Evolutionary conservation across 2,888 invertebrate genomes (phyloP).

Genomic region (Apotomis turbidana): DNA sequence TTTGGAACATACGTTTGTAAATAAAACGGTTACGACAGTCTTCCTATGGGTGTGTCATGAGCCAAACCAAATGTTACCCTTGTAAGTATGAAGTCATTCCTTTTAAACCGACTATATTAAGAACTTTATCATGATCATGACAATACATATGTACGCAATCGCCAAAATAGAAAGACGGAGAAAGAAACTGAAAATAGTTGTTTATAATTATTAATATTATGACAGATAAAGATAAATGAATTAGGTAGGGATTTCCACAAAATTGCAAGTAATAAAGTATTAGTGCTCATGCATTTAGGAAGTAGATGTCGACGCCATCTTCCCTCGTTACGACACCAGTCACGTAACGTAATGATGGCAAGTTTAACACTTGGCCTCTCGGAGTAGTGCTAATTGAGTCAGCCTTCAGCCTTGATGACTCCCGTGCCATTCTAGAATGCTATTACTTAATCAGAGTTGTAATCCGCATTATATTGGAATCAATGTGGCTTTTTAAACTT

Average conservation of each 20-base stretch:
- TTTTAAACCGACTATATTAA: background rate
- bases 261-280: background rate
- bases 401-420: slow-evolving; percentile 64
- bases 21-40: slow-evolving; percentile 20
- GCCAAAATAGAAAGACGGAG: too few relatives aligned
- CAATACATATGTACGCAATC: too few relatives aligned
- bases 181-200: too few relatives aligned
- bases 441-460: slow-evolving; percentile 22
- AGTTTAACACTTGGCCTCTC: slow-evolving; percentile 57
- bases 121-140: too few relatives aligned
- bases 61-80: background rate
- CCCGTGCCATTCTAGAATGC: slow-evolving; percentile 24
- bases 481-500: too few relatives aligned
- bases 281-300: background rate
- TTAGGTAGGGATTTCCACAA: too few relatives aligned
- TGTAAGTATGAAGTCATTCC: background rate
- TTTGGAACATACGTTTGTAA: slow-evolving; percentile 37
- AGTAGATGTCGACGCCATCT: slow-evolving; percentile 27
- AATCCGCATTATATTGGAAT: slow-evolving; percentile 16
- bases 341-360: slow-evolving; percentile 59
- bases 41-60: background rate
- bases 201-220: too few relatives aligned
- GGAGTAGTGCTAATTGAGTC: slow-evolving; percentile 60
- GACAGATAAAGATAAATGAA: too few relatives aligned
- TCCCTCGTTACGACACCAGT: slow-evolving; percentile 41